A percentile compares a stretch with the other conserved stretches of the same genome.
These are phyloP conservation scores for Galbula dea DNA, from an alignment of 2,113 vertebrate species.

Conservation along the genomic window DNA sequence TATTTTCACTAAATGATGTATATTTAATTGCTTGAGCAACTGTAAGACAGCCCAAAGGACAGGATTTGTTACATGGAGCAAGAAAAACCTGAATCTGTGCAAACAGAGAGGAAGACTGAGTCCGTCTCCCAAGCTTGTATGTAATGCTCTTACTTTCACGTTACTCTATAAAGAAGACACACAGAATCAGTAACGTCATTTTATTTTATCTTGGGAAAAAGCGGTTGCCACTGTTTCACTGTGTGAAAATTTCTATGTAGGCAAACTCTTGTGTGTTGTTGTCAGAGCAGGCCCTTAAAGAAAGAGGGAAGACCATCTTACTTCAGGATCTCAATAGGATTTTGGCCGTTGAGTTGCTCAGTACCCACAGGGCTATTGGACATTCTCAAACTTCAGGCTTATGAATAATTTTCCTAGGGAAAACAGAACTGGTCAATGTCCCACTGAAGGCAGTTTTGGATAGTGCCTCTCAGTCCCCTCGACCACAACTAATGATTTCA, in stretches of 20 bases:
- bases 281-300: not conserved
- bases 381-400: not conserved
- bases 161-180: not conserved
- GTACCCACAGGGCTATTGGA: not conserved
- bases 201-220: not conserved
- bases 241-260: not conserved
- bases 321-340: not conserved
- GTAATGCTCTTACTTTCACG: not conserved
- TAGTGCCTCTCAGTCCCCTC: not conserved
- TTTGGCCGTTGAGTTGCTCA: not conserved
- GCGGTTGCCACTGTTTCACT: not conserved
- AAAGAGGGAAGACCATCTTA: not conserved
- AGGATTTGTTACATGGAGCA: not conserved
- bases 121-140: not conserved
- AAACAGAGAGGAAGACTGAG: not conserved
- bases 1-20: not conserved
- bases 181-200: not conserved
- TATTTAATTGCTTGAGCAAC: not conserved
- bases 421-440: not conserved
- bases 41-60: not conserved
- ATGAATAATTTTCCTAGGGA: not conserved
- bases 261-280: not conserved
- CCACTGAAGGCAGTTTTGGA: not conserved
- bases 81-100: not conserved
- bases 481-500: not conserved